phyloP scores from a whole-genome alignment of 2,113 vertebrate genomes.

The Poicephalus meyeri region DNA sequence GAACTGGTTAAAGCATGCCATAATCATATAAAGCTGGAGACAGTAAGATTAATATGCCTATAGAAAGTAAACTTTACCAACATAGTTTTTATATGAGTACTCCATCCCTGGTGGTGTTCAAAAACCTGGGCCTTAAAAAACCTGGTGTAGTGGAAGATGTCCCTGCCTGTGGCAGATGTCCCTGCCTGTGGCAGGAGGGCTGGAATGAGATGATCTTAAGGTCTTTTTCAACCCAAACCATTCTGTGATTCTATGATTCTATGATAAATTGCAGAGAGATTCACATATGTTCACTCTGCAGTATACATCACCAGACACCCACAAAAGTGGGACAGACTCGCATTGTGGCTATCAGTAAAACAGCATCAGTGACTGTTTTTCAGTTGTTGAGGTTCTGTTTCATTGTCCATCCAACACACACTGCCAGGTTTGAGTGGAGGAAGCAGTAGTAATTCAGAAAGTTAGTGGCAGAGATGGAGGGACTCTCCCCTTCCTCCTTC shows the following conservation, averaged over 20 bases:
- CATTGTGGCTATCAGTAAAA: background rate
- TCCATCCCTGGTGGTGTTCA: background rate
- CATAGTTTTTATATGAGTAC: background rate
- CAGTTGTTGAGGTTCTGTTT: background rate
- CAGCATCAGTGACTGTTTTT: background rate
- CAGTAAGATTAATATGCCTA: background rate
- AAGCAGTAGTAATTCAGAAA: background rate
- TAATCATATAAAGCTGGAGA: background rate
- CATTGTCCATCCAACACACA: background rate
- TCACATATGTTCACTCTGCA: background rate
- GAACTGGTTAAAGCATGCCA: background rate
- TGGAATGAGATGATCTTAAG: background rate
- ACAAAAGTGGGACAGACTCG: background rate
- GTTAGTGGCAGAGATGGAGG: background rate
- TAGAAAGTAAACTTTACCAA: background rate
- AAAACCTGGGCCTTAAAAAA: background rate
- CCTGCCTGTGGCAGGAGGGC: background rate
- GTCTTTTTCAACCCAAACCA: background rate
- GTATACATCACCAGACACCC: background rate
- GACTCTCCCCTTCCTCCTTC: background rate
- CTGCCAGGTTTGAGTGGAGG: background rate
- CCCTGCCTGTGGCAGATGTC: background rate
- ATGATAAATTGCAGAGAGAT: background rate
- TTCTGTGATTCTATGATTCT: background rate
- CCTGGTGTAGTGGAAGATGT: background rate